phyloP scores from a whole-genome alignment of 2,113 vertebrate species.

The Lampris megalopsis region DNA sequence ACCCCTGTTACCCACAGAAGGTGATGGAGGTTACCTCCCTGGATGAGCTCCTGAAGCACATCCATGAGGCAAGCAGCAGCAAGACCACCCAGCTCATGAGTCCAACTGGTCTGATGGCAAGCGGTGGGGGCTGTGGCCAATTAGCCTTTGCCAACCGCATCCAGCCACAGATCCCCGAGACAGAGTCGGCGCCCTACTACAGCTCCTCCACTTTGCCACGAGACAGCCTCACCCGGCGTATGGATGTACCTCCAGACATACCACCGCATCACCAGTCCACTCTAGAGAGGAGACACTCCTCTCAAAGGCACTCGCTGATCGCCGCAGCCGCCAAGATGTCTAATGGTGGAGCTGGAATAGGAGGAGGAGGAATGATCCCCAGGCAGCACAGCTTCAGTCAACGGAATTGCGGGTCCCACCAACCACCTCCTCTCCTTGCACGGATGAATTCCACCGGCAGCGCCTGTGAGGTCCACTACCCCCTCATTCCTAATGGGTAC shows the following conservation, averaged over 20 bases:
- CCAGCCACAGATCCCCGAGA: slow-evolving; percentile 85
- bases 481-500: slow-evolving; percentile 81
- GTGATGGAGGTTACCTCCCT: slow-evolving; percentile 90
- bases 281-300: slow-evolving; percentile 81
- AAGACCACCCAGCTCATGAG: slow-evolving; percentile 80
- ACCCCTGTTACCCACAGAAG: slow-evolving; percentile 82
- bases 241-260: slow-evolving; percentile 89
- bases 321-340: slow-evolving; percentile 81
- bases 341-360: slow-evolving; percentile 39
- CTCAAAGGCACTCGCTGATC: slow-evolving; percentile 85
- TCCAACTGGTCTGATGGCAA: slow-evolving; percentile 74
- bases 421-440: slow-evolving; percentile 82
- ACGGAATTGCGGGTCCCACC: slow-evolving; percentile 74
- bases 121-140: slow-evolving; percentile 56
- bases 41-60: slow-evolving; percentile 90
- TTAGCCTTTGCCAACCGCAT: slow-evolving; percentile 82
- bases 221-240: slow-evolving; percentile 86
- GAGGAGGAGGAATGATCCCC: slow-evolving; percentile 78
- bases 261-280: slow-evolving; percentile 78
- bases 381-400: slow-evolving; percentile 86
- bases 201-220: slow-evolving; percentile 85
- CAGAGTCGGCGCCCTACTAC: slow-evolving; percentile 83
- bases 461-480: slow-evolving; percentile 82
- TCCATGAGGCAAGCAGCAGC: slow-evolving; percentile 83
- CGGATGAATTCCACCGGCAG: slow-evolving; percentile 87